Percentiles rank a stretch among this genome's conserved stretches.
These are phyloP conservation scores for Helarctos malayanus DNA, from an alignment of 2,797 vertebrate genomes.

Conservation along the genomic window DNA sequence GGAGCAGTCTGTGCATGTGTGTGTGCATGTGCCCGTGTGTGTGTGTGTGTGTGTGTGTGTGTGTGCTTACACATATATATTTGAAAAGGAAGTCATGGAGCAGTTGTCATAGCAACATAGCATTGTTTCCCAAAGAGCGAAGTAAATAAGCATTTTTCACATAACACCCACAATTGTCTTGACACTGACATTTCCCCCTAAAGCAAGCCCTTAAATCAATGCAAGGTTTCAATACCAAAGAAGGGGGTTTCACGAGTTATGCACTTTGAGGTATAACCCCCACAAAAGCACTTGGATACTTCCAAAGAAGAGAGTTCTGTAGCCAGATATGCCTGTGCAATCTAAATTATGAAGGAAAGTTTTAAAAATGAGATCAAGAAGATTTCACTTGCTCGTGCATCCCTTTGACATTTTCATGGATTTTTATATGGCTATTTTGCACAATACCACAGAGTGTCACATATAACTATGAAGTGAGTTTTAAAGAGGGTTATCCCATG, in stretches of 20 bases:
- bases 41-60: neutral
- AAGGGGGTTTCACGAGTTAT: slow-evolving; percentile 68
- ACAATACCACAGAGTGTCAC: neutral
- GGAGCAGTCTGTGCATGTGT: neutral
- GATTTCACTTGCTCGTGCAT: neutral
- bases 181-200: slow-evolving; percentile 81
- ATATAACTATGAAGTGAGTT: neutral
- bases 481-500: neutral
- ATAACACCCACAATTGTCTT: slow-evolving; percentile 72
- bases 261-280: slow-evolving; percentile 57
- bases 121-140: slow-evolving; percentile 79
- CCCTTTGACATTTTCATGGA: neutral
- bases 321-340: neutral
- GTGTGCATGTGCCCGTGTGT: neutral
- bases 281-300: slow-evolving; percentile 18
- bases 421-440: neutral
- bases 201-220: slow-evolving; percentile 82
- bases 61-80: neutral
- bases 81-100: slow-evolving; percentile 29
- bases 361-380: neutral
- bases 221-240: slow-evolving; percentile 55
- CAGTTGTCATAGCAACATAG: slow-evolving; percentile 79
- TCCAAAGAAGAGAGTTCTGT: neutral
- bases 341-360: neutral
- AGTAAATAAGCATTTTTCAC: slow-evolving; percentile 81